Evolutionary conservation across 2,113 vertebrate genomes (phyloP).

Genomic region (Cardinalis cardinalis): DNA sequence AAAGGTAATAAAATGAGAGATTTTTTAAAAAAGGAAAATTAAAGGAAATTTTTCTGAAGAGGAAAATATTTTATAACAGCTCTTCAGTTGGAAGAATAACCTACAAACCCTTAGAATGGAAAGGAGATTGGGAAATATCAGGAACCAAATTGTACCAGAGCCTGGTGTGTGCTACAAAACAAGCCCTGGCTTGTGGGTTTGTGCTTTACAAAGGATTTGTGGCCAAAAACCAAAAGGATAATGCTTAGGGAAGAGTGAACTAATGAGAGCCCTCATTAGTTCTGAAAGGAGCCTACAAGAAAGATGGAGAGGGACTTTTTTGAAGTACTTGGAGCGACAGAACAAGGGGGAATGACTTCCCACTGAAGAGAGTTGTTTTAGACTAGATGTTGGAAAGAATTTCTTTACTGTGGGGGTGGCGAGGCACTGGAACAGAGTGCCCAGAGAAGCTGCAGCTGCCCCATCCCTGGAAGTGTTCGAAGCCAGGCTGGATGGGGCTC

Average conservation of each 20-base stretch:
- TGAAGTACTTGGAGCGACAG: not conserved
- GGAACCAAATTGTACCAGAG: not conserved
- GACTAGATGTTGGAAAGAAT: not conserved
- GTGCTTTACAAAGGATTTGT: not conserved
- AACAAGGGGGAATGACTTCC: not conserved
- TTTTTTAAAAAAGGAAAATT: not conserved
- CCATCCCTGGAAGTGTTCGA: not conserved
- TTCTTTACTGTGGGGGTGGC: not conserved
- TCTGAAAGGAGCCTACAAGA: not conserved
- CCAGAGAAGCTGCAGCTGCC: not conserved
- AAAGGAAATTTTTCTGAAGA: not conserved
- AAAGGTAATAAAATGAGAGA: too few relatives aligned
- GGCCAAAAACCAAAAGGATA: not conserved
- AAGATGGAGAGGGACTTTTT: not conserved
- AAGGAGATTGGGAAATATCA: not conserved
- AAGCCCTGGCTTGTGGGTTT: not conserved
- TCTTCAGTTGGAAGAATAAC: not conserved
- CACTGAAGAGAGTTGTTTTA: not conserved
- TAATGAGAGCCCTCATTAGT: too few relatives aligned
- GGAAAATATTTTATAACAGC: not conserved
- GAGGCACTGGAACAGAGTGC: not conserved
- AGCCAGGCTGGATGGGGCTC: not conserved
- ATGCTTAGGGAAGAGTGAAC: not conserved
- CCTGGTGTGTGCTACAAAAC: not conserved
- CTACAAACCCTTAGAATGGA: not conserved